Base-by-base conservation (phyloP, 2,797 vertebrate species). In the Anguilla pacifica region DNA sequence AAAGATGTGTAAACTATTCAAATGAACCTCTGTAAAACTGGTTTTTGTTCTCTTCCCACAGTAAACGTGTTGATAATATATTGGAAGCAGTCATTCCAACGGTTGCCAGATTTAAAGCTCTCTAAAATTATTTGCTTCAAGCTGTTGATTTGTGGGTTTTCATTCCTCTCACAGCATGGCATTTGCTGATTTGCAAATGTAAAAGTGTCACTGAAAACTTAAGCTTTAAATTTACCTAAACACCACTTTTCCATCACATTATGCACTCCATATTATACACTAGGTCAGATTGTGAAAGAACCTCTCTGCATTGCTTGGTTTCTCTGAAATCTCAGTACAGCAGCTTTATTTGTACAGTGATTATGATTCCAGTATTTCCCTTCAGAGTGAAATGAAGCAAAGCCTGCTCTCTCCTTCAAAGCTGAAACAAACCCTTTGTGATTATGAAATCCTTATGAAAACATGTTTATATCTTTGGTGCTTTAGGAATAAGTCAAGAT, bases 371-470 rank as follows among this genome's bases (percentile, higher is more conserved):
- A 81, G 9, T 22, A 46, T 81, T 46, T 81, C 77, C 39, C 43
- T 81, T 81, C 22, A 22, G 77, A 81, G 77, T 81, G 4, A 81
- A 46, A 81, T 81, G 77, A 39, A 49, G 22, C 22, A 39, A 79
- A 79, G 77, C 43, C 77, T 39, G 39, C 77, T 81, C 17, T 79
- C 35, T 49, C 77, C 43, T 81, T 46, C 77, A 81, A 81, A 81
- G 77, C 15, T 13, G 70, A 35, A 74, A 28, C 70, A 74, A 74
- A 46, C 77, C 77, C 17, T 46, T 81, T 0, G 17, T 81, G 77
- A 81, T 81, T 81, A 25, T 39, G 15, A 19, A 79, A 43, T 22
- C 77, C 43, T 81, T 81, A 25, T 81, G 77, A 22, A 46, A 81
- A 81, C 25, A 25, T 46, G 22, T 22, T 46, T 19, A 9, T 81